Conservation (phyloP, 2,888 invertebrate genomes). For the Mythimna pallens region DNA sequence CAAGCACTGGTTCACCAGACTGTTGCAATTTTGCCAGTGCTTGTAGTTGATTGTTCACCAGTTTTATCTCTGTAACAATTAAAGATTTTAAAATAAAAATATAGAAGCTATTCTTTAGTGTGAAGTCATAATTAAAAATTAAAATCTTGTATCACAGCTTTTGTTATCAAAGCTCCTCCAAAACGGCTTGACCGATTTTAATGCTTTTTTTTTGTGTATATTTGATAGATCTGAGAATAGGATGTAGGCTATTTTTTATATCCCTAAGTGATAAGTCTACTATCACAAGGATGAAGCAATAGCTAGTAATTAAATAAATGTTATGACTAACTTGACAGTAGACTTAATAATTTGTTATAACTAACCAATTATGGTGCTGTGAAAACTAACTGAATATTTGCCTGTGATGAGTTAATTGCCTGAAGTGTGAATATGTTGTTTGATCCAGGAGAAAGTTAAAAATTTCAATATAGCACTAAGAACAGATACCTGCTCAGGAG, state of each 20-base stretch:
- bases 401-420: not conserved
- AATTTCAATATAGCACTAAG: not conserved
- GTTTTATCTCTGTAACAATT: conserved; percentile 73
- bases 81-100: too few relatives aligned
- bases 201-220: too few relatives aligned
- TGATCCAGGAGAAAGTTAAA: not conserved
- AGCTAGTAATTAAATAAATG: not conserved
- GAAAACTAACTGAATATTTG: not conserved
- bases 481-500: not conserved
- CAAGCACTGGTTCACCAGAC: conserved; percentile 77
- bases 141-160: too few relatives aligned
- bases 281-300: too few relatives aligned
- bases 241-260: too few relatives aligned
- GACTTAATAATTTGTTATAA: not conserved
- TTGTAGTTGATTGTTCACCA: conserved; percentile 77
- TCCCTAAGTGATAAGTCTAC: too few relatives aligned
- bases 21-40: conserved; percentile 79
- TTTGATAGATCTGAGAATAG: too few relatives aligned
- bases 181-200: too few relatives aligned
- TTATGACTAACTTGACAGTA: not conserved
- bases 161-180: too few relatives aligned
- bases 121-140: too few relatives aligned
- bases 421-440: not conserved
- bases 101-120: too few relatives aligned
- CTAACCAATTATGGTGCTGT: not conserved